phyloP scores from a whole-genome alignment of 2,888 invertebrate species.

The Polyommatus icarus region DNA sequence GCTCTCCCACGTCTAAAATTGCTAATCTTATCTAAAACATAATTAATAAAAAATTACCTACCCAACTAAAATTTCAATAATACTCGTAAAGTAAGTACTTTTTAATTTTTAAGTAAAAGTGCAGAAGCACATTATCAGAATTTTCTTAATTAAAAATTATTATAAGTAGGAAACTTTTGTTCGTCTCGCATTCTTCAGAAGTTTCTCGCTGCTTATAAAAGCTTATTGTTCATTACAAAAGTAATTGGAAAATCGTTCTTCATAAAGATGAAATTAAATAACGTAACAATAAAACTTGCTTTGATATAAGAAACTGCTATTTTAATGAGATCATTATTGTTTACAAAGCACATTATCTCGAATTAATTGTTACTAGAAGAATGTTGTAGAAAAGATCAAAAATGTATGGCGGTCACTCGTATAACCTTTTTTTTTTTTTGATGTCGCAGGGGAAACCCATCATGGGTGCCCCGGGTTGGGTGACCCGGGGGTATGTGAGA shows the following conservation, averaged over 20 bases:
- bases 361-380: too few relatives aligned
- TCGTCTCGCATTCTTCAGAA: constrained; percentile 23
- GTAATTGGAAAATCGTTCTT: neutral
- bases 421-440: too few relatives aligned
- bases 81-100: constrained; percentile 9
- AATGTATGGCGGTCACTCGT: too few relatives aligned
- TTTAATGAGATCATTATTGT: neutral
- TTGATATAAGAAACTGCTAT: neutral
- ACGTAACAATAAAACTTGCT: neutral
- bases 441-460: too few relatives aligned
- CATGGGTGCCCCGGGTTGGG: too few relatives aligned
- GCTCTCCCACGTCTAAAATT: too few relatives aligned
- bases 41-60: neutral
- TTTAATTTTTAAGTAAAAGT: neutral
- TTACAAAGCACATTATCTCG: too few relatives aligned
- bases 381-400: too few relatives aligned
- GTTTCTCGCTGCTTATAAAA: constrained; percentile 22
- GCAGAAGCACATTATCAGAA: neutral
- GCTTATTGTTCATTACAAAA: constrained; percentile 37
- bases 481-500: too few relatives aligned
- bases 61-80: neutral
- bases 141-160: constrained; percentile 24
- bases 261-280: neutral
- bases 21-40: too few relatives aligned
- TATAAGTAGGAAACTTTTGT: constrained; percentile 13